Percentiles rank a stretch among this genome's conserved stretches.
These are phyloP conservation scores for Trachelus stipa DNA, from an alignment of 2,888 invertebrate species.

Conservation along the genomic window DNA sequence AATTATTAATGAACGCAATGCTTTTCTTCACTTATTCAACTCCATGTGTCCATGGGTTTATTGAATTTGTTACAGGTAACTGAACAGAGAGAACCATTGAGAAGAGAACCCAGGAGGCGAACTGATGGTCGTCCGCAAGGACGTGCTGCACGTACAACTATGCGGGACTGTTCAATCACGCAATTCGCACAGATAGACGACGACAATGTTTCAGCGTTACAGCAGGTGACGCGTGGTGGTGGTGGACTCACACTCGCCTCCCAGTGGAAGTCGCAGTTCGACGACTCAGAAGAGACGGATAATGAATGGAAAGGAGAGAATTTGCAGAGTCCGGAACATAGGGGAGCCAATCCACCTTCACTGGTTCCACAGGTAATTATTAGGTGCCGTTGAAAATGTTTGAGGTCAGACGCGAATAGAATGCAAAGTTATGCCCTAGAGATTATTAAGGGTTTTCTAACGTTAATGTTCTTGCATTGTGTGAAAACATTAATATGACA, in stretches of 20 bases:
- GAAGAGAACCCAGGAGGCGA: constrained; percentile 59
- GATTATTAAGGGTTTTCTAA: not conserved
- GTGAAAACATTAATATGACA: not conserved
- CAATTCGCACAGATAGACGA: constrained; percentile 95
- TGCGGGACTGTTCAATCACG: constrained; percentile 85
- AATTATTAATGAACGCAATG: not conserved
- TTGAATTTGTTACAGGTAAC: constrained; percentile 49
- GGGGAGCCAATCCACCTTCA: constrained; percentile 52
- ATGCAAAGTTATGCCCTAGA: not conserved
- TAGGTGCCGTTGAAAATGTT: not conserved
- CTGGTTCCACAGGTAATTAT: constrained; percentile 56
- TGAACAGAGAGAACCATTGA: constrained; percentile 62
- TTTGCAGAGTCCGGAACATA: constrained; percentile 67
- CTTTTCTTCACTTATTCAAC: not conserved
- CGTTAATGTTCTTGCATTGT: not conserved
- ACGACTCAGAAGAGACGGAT: constrained; percentile 94
- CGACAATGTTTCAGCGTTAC: constrained; percentile 88
- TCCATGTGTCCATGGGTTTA: not conserved
- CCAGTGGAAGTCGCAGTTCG: constrained; percentile 96
- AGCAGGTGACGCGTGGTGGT: constrained; percentile 90
- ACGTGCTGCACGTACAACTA: constrained; percentile 65
- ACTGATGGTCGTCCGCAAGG: constrained; percentile 55
- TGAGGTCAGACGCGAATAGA: constrained; percentile 4
- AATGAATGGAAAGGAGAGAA: constrained; percentile 92
- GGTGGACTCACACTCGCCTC: constrained; percentile 89